phyloP scores from a whole-genome alignment of 2,113 vertebrate species.

The Nycticebus coucang region DNA sequence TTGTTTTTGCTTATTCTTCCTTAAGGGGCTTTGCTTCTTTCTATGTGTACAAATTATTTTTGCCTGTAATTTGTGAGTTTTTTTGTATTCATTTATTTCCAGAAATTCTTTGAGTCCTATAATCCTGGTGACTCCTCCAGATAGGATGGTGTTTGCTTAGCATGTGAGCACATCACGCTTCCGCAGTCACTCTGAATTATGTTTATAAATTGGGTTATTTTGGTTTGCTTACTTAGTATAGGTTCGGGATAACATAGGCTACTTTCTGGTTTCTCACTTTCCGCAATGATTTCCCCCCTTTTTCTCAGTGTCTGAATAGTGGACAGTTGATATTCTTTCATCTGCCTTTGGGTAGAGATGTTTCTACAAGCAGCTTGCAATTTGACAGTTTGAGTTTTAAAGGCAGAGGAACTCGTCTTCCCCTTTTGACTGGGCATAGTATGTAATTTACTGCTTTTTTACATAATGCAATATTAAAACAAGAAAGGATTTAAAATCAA shows the following conservation, averaged over 20 bases:
- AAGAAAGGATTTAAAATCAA: not conserved
- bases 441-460: slow-evolving; percentile 36
- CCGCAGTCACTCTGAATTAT: not conserved
- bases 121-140: not conserved
- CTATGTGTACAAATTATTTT: not conserved
- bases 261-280: not conserved
- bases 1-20: not conserved
- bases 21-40: not conserved
- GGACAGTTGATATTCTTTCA: not conserved
- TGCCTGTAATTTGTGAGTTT: not conserved
- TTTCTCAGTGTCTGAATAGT: not conserved
- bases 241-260: not conserved
- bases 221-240: not conserved
- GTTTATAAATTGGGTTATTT: not conserved
- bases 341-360: not conserved
- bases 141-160: not conserved
- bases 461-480: slow-evolving; percentile 3
- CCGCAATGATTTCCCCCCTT: not conserved
- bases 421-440: not conserved
- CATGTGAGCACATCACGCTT: not conserved
- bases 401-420: not conserved
- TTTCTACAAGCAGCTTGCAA: not conserved
- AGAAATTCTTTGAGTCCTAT: not conserved
- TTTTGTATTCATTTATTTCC: slow-evolving; percentile 10
- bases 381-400: not conserved